phyloP scores from a whole-genome alignment of 92 coral and sea anemone species.

The Parazoanthus swiftii region DNA sequence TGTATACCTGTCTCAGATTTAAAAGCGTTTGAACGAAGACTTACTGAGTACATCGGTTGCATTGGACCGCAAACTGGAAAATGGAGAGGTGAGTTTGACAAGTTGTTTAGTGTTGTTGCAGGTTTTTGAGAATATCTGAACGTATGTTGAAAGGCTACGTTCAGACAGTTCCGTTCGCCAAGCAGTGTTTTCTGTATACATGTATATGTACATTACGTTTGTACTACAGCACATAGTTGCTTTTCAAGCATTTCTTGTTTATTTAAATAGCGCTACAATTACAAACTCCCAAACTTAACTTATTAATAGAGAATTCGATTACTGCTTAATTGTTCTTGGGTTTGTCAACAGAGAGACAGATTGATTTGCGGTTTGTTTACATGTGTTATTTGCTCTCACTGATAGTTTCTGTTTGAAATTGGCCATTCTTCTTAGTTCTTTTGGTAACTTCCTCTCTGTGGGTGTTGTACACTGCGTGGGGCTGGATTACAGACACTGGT shows the following conservation, averaged over 20 bases:
- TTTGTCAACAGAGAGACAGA: too few species aligned
- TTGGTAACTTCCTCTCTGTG: conserved; percentile 71
- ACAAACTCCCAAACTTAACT: background rate
- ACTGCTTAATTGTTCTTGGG: too few species aligned
- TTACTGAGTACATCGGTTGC: conserved; percentile 89
- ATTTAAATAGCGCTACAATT: background rate
- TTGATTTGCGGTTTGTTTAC: background rate
- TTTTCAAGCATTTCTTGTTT: too few species aligned
- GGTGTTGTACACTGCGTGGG: conserved; percentile 85
- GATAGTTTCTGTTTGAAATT: too few species aligned
- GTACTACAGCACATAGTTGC: too few species aligned
- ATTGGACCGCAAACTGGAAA: conserved; percentile 80
- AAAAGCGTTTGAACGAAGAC: conserved; percentile 94
- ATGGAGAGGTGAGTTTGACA: conserved; percentile 80
- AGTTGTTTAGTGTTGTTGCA: too few species aligned
- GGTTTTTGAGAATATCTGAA: background rate
- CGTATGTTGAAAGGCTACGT: background rate
- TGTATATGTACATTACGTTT: too few species aligned
- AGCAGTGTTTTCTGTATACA: too few species aligned
- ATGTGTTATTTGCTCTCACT: too few species aligned
- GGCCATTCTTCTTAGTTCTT: conserved; percentile 56
- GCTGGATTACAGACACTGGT: conserved; percentile 80
- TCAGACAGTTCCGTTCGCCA: too few species aligned
- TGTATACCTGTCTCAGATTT: conserved; percentile 63
- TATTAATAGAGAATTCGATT: too few species aligned